Conservation (phyloP, 2,797 vertebrate genomes). For the Liasis olivaceus region DNA sequence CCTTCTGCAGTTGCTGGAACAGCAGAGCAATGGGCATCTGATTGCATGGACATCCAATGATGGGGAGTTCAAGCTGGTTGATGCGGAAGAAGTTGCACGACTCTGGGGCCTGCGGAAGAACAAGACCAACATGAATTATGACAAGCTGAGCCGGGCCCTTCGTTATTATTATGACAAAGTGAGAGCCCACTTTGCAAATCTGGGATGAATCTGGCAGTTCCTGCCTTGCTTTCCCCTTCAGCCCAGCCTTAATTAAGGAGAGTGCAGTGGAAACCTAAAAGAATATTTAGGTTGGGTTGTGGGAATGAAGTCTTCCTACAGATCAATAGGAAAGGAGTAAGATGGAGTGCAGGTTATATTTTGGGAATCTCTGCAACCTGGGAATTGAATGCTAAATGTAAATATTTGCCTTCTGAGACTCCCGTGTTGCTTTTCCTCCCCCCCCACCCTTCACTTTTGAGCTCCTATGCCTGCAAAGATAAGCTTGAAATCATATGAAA, state of each 20-base stretch:
- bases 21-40: constrained; percentile 86
- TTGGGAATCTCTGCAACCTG: not conserved
- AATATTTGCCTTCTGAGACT: not conserved
- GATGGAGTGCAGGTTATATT: not conserved
- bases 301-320: not conserved
- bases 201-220: not conserved
- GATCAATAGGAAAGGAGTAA: not conserved
- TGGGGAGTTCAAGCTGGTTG: constrained; percentile 90
- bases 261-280: not conserved
- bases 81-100: constrained; percentile 88
- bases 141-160: constrained; percentile 67
- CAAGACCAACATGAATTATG: constrained; percentile 94
- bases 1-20: constrained; percentile 88
- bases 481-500: not conserved
- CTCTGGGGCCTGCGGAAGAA: constrained; percentile 93
- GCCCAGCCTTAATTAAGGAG: not conserved
- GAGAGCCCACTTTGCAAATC: constrained; percentile 54
- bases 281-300: not conserved
- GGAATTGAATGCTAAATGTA: not conserved
- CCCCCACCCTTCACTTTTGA: too few relatives aligned
- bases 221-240: not conserved
- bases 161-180: constrained; percentile 70
- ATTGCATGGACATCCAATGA: constrained; percentile 90
- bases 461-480: not conserved
- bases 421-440: not conserved